Conservation (phyloP, 2,797 vertebrate genomes). For the Furcifer pardalis region DNA sequence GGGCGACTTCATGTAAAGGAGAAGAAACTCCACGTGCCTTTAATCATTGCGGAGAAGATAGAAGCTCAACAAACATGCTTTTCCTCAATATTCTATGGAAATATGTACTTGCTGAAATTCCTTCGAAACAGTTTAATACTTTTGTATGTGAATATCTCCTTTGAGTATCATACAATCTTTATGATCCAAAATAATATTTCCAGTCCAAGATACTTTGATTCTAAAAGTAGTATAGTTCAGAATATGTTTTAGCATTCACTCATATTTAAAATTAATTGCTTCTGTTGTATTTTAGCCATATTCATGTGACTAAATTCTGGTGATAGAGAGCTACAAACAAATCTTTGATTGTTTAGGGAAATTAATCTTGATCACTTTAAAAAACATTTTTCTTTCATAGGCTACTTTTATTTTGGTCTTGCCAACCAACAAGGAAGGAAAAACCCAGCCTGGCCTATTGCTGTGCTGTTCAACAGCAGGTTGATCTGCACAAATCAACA, state of each 20-base stretch:
- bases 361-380: neutral
- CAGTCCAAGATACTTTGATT: neutral
- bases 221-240: neutral
- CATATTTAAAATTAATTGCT: neutral
- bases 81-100: neutral
- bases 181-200: neutral
- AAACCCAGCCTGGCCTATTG: neutral
- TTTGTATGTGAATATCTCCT: neutral
- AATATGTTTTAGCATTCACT: neutral
- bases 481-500: neutral
- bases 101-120: neutral
- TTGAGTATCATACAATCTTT: neutral
- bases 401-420: neutral
- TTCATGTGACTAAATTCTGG: neutral
- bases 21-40: neutral
- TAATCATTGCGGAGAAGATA: neutral
- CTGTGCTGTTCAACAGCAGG: neutral
- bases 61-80: neutral
- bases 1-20: neutral
- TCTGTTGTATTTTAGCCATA: neutral
- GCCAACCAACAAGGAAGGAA: neutral
- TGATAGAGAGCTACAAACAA: neutral
- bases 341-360: neutral
- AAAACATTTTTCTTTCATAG: neutral
- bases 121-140: too few relatives aligned